Conservation (phyloP, 2,113 vertebrate genomes). For the Alosa alosa region DNA sequence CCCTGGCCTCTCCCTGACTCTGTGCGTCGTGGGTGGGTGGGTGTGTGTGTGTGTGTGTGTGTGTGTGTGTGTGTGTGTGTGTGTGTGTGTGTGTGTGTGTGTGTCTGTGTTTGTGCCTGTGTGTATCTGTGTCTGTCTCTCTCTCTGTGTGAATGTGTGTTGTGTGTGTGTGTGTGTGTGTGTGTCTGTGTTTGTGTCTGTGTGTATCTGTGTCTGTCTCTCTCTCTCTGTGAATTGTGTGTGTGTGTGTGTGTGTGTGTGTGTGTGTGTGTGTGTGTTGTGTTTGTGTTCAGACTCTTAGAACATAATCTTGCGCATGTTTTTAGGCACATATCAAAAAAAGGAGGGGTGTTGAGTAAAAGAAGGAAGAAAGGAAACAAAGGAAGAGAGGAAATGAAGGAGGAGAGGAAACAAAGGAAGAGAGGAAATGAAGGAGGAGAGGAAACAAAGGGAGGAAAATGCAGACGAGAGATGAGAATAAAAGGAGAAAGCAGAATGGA, state of each 20-base stretch:
- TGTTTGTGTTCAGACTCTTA: neutral
- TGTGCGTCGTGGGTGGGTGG: neutral
- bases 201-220: neutral
- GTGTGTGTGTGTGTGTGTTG: neutral
- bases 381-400: neutral
- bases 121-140: no score
- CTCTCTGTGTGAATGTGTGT: neutral
- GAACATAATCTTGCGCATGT: neutral
- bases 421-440: neutral
- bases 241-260: neutral
- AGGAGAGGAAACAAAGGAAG: neutral
- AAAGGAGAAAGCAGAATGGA: neutral
- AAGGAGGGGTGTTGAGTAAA: no score
- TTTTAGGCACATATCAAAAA: neutral
- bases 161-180: neutral
- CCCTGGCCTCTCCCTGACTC: constrained; percentile 41
- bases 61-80: neutral
- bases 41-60: constrained; percentile 26
- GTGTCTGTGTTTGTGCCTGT: neutral
- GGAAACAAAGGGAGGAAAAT: neutral
- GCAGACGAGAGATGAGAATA: neutral
- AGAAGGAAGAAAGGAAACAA: neutral
- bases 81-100: neutral
- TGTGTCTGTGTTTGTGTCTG: neutral
- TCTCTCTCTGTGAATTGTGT: neutral